Evolutionary conservation across 2,888 invertebrate genomes (phyloP), one percentile per base, ranked within the genome.

Genomic region (Noctua fimbriata): DNA sequence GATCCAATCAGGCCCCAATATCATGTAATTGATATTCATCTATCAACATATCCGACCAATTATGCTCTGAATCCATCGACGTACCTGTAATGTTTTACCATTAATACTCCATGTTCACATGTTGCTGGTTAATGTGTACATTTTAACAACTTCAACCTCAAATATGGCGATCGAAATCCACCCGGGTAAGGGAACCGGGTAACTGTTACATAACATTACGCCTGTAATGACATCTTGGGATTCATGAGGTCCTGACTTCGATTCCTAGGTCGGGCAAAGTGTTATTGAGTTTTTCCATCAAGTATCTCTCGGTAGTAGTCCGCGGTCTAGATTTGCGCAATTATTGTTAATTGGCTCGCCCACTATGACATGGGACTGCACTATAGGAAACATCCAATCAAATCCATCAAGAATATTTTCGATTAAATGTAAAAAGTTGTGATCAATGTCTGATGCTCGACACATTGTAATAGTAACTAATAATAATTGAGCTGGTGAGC

Each of bases 21-120:
- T 58, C 41, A 32, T 67, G 69, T 73, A 78, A 87, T 79, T 72
- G 76, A 74, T 82, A 73, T 70, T 73, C 66, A 63, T 84, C 21
- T 52, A 83, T 83, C 76, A 83, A 76, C 7, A 63, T 63, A 72
- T 41, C 55, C 47, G 47, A 28, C 21, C 71, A 67, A 69, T 78
- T 70, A 76, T 55, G 36, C 7, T 44, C 36, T 24, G 65, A 78
- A 41, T 21, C 7, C 14, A 47, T 63, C 32, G 69, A 65, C 70
- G 75, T 73, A 41, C 52, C 36, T 55, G 24, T 83, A 72, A 74
- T 83, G 65, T 73, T 70, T 41, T n/a, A 52, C 66, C 52, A 82
- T 82, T 63, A 21, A 67, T 70, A 75, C 28, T 55, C 9, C 21
- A 70, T 69, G 49, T 66, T 52, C n/a, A 24, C 66, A 41, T 16